A percentile compares a stretch with the other conserved stretches of the same genome.
Evolutionary conservation across 2,888 invertebrate genomes (phyloP).

Genomic region (Patella ulyssiponensis): DNA sequence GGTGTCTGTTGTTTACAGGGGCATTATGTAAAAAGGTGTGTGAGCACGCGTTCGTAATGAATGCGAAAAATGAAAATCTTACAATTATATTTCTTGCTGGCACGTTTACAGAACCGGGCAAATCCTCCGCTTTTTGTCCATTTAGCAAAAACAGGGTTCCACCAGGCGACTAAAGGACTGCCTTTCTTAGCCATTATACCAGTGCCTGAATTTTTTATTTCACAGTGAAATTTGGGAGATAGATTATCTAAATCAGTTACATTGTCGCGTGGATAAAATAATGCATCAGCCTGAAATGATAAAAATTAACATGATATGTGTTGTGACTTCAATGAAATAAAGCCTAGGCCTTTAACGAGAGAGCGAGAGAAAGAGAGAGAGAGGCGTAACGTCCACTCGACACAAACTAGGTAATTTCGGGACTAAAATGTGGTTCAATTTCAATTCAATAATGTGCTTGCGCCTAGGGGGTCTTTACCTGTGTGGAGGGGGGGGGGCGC

Average conservation of each 20-base stretch:
- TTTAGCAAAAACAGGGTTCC: constrained; percentile 42
- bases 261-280: constrained; percentile 42
- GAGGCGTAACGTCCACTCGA: too few species aligned
- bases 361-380: too few species aligned
- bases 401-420: too few species aligned
- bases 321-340: too few species aligned
- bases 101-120: constrained; percentile 26
- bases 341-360: too few species aligned
- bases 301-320: not conserved
- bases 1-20: too few species aligned
- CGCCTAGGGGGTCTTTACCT: too few species aligned
- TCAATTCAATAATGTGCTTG: too few species aligned
- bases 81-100: constrained; percentile 27
- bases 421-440: too few species aligned
- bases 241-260: constrained; percentile 38
- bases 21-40: too few species aligned
- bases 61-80: not conserved
- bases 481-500: too few species aligned
- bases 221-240: constrained; percentile 33
- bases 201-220: constrained; percentile 28
- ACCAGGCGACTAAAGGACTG: constrained; percentile 40
- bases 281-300: constrained; percentile 35
- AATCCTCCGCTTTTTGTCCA: constrained; percentile 37
- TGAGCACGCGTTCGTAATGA: too few species aligned
- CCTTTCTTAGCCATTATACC: constrained; percentile 45